A percentile compares a stretch with the other conserved stretches of the same genome.
phyloP scores from a whole-genome alignment of 1,140 invertebrate genomes.

The Brachionus calyciflorus region DNA sequence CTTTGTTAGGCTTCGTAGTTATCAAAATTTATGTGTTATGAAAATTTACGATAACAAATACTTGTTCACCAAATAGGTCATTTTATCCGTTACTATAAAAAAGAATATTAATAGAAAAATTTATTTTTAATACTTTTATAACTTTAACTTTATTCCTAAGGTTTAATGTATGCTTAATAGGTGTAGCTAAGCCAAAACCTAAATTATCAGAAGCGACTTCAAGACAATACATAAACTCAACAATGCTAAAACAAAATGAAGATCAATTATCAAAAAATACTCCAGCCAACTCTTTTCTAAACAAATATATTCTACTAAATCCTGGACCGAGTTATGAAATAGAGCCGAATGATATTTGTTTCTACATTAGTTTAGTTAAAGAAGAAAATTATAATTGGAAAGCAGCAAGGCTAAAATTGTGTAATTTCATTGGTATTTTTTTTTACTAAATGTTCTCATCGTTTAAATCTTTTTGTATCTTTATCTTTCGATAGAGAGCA shows the following conservation, averaged over 20 bases:
- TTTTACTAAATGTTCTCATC: conserved; percentile 32
- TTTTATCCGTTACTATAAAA: too few species aligned
- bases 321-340: conserved; percentile 27
- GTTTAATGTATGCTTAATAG: conserved; percentile 38
- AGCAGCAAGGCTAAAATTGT: conserved; percentile 20
- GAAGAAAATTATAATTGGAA: conserved; percentile 46
- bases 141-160: too few species aligned
- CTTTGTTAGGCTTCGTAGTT: too few species aligned
- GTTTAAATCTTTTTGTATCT: not conserved
- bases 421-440: conserved; percentile 8
- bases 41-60: too few species aligned
- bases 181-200: not conserved
- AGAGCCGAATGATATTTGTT: conserved; percentile 21
- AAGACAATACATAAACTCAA: not conserved
- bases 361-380: conserved; percentile 44
- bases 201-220: not conserved
- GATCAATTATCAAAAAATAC: conserved; percentile 4
- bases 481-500: not conserved
- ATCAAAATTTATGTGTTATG: too few species aligned
- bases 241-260: not conserved
- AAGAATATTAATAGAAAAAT: too few species aligned
- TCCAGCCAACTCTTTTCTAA: not conserved
- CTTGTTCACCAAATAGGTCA: too few species aligned
- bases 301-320: conserved; percentile 46
- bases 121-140: too few species aligned